Base-by-base conservation (phyloP, 1,140 invertebrate genomes). In the Lithobius niger region DNA sequence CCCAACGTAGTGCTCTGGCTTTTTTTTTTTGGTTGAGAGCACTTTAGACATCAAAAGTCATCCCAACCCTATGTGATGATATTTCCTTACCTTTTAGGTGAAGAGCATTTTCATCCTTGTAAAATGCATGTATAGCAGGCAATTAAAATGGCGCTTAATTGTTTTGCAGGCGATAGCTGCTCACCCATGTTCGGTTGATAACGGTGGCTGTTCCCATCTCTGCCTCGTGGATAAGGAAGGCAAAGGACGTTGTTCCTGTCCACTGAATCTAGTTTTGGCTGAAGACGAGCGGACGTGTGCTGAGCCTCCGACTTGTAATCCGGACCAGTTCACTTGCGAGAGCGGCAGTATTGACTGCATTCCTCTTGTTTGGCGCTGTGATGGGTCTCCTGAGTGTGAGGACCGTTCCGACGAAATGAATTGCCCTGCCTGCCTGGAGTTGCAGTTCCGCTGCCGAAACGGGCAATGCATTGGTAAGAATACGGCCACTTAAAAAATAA, bases 281-380 rank as follows among this genome's bases (percentile, higher is more conserved):
- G 78, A 82, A 4, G 82, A 86, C 62, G 73, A 76, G 52, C 75
- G 74, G 52, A 80, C 78, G 2, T 93, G 89, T 60, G 73, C 78
- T 15, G 73, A 78, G 3, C 72, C 80, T 1, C 84, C 85, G 1
- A 80, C 79, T 3, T 95, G 92, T 68, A 79, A 79, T 1, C 72
- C 77, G 0, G 80, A 84, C 63, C 78, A 85, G 62, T 93, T 91
- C 64, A 80, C 80, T 0, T 96, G 91, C 60, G 57, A 62, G 22
- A 25, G 24, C 19, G 64, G 75, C 74, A 6, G 66, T 71, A 0
- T 68, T 71, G 0, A 15, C 67, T 96, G 92, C 67, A 88, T 96
- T 57, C 88, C 89, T 0, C 69, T 74, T 0, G 74, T 76, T 0
- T 94, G 89, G 88, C 81, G 81, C 47, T 93, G 89, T 67, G 89